Evolutionary conservation across 2,113 vertebrate species (phyloP).

Genomic region (Psittacula cyanocephala): DNA sequence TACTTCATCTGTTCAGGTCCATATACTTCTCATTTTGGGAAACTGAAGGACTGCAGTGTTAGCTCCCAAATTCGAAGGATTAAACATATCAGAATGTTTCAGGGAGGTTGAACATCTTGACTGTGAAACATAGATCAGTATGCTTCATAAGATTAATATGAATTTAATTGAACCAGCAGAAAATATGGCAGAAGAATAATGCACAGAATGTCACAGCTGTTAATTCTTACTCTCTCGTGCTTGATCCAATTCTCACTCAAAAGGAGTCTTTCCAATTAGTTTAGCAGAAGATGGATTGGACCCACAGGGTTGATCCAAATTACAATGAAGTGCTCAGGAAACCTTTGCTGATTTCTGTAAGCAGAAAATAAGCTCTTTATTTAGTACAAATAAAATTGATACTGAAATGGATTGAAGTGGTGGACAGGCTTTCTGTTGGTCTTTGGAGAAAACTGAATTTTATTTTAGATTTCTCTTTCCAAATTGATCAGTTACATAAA

Average conservation of each 20-base stretch:
- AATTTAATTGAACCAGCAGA: constrained; percentile 1
- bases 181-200: constrained; percentile 8
- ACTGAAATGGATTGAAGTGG: background rate
- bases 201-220: background rate
- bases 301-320: background rate
- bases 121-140: background rate
- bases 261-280: constrained; percentile 17
- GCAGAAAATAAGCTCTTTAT: background rate
- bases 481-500: background rate
- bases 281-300: constrained; percentile 9
- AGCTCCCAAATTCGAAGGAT: background rate
- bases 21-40: background rate
- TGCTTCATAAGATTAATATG: background rate
- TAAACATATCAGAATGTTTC: background rate
- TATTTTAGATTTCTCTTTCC: background rate
- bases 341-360: background rate
- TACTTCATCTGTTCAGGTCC: background rate
- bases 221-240: background rate
- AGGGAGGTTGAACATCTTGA: background rate
- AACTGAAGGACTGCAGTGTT: background rate
- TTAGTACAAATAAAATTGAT: background rate
- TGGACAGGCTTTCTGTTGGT: background rate
- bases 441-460: background rate
- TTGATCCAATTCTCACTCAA: constrained; percentile 1
- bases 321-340: background rate